phyloP scores from a whole-genome alignment of 2,113 vertebrate genomes.

The Cervus canadensis region DNA sequence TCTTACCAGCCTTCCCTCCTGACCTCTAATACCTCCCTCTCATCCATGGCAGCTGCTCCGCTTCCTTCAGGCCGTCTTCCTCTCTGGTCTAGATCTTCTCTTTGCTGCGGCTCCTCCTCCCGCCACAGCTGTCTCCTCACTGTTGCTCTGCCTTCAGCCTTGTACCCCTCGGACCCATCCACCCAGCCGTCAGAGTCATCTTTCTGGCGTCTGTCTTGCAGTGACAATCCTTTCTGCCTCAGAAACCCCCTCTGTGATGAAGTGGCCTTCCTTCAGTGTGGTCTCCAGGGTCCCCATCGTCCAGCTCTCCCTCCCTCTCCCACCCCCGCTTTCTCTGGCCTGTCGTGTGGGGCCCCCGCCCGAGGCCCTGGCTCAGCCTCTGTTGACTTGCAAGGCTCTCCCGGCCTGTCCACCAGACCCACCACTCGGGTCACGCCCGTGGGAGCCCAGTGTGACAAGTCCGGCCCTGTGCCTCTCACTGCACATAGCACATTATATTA shows the following conservation, averaged over 20 bases:
- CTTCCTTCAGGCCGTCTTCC: neutral
- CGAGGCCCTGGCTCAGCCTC: neutral
- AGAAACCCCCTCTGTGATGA: neutral
- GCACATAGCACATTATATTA: neutral
- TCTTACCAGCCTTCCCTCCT: neutral
- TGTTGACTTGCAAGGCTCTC: neutral
- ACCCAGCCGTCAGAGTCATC: too few species aligned
- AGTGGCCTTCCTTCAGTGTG: neutral
- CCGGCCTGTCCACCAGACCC: neutral
- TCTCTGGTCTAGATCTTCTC: neutral
- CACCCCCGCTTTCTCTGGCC: neutral
- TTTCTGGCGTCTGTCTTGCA: neutral
- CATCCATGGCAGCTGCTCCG: rapidly evolving
- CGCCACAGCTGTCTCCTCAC: too few species aligned
- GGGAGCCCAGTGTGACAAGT: neutral
- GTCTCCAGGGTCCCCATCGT: too few species aligned
- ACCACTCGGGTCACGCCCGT: rapidly evolving
- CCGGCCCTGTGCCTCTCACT: rapidly evolving
- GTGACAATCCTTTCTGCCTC: neutral
- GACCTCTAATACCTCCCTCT: rapidly evolving
- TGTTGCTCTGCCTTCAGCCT: neutral
- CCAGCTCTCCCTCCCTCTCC: neutral
- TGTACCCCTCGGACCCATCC: neutral
- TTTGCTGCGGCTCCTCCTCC: neutral
- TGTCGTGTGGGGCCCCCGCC: neutral